Conservation (phyloP, 2,888 invertebrate species). For the Keiferia lycopersicella region DNA sequence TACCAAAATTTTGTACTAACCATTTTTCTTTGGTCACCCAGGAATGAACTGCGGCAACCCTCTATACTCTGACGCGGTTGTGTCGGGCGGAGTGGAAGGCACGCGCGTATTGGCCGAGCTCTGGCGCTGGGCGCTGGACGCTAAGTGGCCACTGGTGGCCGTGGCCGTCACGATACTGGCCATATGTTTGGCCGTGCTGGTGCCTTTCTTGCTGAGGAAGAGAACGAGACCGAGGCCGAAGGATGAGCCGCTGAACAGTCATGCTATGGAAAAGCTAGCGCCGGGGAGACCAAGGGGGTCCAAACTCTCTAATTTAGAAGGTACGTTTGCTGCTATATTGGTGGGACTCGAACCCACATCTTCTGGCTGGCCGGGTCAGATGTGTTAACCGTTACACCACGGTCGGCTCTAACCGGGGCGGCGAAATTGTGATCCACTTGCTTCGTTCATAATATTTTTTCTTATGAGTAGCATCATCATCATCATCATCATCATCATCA, state of each 20-base stretch:
- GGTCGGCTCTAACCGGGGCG: too few species aligned
- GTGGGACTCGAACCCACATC: too few species aligned
- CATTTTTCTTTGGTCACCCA: too few species aligned
- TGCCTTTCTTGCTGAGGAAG: conserved; percentile 43
- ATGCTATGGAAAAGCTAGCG: conserved; percentile 46
- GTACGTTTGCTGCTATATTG: conserved; percentile 7
- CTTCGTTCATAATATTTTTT: too few species aligned
- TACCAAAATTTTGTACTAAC: background rate
- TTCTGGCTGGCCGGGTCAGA: too few species aligned
- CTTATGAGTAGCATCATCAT: too few species aligned
- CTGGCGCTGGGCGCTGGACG: conserved; percentile 55
- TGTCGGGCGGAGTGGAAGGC: conserved; percentile 57
- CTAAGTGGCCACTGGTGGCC: conserved; percentile 55
- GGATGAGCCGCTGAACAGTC: conserved; percentile 49
- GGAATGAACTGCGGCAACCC: conserved; percentile 78
- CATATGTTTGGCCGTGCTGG: conserved; percentile 45
- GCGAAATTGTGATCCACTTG: too few species aligned
- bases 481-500: too few species aligned
- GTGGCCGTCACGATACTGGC: conserved; percentile 49
- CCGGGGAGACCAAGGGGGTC: conserved; percentile 46
- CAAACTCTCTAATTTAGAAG: conserved; percentile 87
- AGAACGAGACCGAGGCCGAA: conserved; percentile 36
- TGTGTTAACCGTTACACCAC: too few species aligned
- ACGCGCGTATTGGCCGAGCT: conserved; percentile 50
- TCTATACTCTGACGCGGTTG: conserved; percentile 73